Percentiles rank a stretch among this genome's conserved stretches.
phyloP scores from a whole-genome alignment of 1,140 invertebrate species.

The Calephelis nemesis region DNA sequence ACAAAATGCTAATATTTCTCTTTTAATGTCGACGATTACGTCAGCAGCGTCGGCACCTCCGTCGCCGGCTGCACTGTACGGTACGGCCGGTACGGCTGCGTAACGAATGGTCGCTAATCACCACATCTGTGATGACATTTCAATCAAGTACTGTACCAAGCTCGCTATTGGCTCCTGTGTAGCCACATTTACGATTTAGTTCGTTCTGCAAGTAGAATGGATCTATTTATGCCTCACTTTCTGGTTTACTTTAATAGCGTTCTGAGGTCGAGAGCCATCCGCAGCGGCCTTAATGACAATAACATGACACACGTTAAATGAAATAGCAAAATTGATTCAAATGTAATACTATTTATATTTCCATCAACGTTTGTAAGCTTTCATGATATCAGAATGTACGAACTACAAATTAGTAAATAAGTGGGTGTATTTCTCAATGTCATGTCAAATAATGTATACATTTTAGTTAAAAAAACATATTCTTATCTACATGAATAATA shows the following conservation, averaged over 20 bases:
- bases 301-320: background rate
- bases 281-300: conserved; percentile 7
- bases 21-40: conserved; percentile 16
- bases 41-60: background rate
- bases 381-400: too few relatives aligned
- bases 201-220: background rate
- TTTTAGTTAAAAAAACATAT: too few relatives aligned
- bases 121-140: background rate
- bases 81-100: background rate
- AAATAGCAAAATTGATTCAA: background rate
- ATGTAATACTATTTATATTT: background rate
- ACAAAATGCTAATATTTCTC: conserved; percentile 17
- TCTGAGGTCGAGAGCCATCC: background rate
- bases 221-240: conserved; percentile 14
- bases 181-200: background rate
- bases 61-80: background rate
- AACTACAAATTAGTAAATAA: too few relatives aligned
- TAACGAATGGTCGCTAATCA: conserved; percentile 11
- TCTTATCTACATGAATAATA: too few relatives aligned
- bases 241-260: conserved; percentile 10
- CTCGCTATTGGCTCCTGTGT: background rate
- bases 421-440: too few relatives aligned
- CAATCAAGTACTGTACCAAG: background rate
- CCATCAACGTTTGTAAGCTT: too few relatives aligned
- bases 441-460: too few relatives aligned